Evolutionary conservation across 2,888 invertebrate genomes (phyloP).

Genomic region (Camptogramma bilineatum): DNA sequence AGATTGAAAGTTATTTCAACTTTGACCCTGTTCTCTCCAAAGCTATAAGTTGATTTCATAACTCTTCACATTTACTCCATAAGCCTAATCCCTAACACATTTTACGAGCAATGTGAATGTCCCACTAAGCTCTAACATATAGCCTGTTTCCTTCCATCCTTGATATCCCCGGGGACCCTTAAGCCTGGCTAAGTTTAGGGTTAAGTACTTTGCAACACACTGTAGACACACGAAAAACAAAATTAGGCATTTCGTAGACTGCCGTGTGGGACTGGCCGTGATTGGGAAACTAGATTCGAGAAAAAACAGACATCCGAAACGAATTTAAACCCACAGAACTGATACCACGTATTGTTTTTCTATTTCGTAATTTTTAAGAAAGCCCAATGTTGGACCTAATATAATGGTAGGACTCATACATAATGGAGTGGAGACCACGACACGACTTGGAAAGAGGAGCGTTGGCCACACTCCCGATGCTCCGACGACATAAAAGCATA

Average conservation of each 20-base stretch:
- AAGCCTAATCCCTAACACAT: neutral
- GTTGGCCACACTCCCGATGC: too few relatives aligned
- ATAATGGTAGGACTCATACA: too few relatives aligned
- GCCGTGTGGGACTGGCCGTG: neutral
- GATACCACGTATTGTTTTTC: too few relatives aligned
- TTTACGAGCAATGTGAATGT: slow-evolving; percentile 20
- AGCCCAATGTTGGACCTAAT: too few relatives aligned
- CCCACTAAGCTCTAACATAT: slow-evolving; percentile 35
- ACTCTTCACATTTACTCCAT: neutral
- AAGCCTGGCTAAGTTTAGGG: slow-evolving; percentile 45
- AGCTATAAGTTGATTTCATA: neutral
- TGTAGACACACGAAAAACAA: slow-evolving; percentile 6
- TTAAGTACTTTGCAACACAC: slow-evolving; percentile 38
- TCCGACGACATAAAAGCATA: too few relatives aligned
- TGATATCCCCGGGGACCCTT: slow-evolving; percentile 47
- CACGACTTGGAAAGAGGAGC: too few relatives aligned
- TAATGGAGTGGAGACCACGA: too few relatives aligned
- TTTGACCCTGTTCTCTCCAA: neutral
- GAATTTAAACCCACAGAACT: too few relatives aligned
- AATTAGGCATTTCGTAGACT: neutral
- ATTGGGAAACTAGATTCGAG: neutral
- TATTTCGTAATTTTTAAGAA: too few relatives aligned
- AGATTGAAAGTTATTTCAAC: too few relatives aligned
- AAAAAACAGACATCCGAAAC: too few relatives aligned
- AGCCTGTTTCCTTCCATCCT: slow-evolving; percentile 36